These are phyloP conservation scores for Lepus americanus DNA, from an alignment of 2,113 vertebrate genomes.

Conservation along the genomic window DNA sequence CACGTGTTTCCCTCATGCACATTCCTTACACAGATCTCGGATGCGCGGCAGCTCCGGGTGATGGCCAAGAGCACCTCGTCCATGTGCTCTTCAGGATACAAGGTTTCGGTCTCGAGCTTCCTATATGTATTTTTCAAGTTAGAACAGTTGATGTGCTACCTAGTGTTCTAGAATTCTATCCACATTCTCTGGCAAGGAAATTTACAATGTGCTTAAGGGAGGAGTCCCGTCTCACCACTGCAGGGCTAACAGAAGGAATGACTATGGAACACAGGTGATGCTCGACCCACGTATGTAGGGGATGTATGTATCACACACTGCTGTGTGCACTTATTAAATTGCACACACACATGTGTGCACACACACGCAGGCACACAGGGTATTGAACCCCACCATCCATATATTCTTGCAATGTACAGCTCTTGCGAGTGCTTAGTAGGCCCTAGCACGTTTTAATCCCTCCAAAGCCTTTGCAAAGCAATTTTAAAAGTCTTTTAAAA, in stretches of 20 bases:
- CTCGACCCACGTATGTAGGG: too few relatives aligned
- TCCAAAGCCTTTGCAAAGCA: not conserved
- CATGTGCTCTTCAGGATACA: not conserved
- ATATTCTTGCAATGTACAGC: not conserved
- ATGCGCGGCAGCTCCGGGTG: not conserved
- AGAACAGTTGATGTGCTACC: not conserved
- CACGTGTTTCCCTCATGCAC: not conserved
- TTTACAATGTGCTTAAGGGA: not conserved
- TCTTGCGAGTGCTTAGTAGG: not conserved
- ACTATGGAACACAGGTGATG: too few relatives aligned
- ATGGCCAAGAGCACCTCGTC: not conserved
- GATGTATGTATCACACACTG: too few relatives aligned
- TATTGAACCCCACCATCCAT: not conserved
- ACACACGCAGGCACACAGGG: not conserved
- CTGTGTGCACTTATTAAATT: not conserved
- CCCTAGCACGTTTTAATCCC: not conserved
- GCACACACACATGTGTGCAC: fast-evolving
- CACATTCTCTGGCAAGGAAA: not conserved
- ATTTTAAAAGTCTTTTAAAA: not conserved
- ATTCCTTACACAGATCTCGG: slow-evolving; percentile 4
- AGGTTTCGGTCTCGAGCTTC: not conserved
- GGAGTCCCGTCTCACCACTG: not conserved
- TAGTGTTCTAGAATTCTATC: slow-evolving; percentile 22
- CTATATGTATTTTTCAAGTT: not conserved
- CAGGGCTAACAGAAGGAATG: fast-evolving